phyloP scores from a whole-genome alignment of 2,888 invertebrate species.

The Stenurella melanura region DNA sequence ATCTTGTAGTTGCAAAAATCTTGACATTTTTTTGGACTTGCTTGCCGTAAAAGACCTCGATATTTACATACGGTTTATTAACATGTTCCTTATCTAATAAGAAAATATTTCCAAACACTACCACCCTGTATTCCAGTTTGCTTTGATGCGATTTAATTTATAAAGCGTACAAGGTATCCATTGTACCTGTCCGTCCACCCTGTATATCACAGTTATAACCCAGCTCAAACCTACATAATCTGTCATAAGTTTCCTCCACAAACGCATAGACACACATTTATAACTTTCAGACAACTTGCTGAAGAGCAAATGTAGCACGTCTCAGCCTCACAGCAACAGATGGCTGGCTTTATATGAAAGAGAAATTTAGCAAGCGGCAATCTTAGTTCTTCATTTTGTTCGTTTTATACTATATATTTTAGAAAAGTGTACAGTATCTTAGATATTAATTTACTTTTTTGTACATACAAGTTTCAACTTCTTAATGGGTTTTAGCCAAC shows the following conservation, averaged over 20 bases:
- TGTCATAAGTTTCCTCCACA: not conserved
- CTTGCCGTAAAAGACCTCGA: too few species aligned
- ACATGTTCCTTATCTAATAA: too few species aligned
- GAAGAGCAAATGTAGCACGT: not conserved
- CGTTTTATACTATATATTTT: not conserved
- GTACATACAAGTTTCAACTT: not conserved
- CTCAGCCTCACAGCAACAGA: not conserved
- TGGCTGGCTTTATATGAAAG: not conserved
- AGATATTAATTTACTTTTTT: not conserved
- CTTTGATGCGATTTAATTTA: not conserved
- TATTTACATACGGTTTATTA: too few species aligned
- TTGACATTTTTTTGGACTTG: too few species aligned
- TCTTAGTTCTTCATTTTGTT: not conserved
- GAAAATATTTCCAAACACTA: too few species aligned
- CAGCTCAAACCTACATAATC: not conserved
- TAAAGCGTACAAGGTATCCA: not conserved
- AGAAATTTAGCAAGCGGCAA: not conserved
- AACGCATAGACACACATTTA: not conserved
- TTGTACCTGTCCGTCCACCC: not conserved
- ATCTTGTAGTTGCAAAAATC: too few species aligned
- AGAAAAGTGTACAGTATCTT: not conserved
- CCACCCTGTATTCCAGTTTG: not conserved
- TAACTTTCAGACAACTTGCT: not conserved
- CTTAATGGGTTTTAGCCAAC: not conserved
- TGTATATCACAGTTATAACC: not conserved